phyloP scores from a whole-genome alignment of 2,888 invertebrate genomes.

The Sipha maydis region DNA sequence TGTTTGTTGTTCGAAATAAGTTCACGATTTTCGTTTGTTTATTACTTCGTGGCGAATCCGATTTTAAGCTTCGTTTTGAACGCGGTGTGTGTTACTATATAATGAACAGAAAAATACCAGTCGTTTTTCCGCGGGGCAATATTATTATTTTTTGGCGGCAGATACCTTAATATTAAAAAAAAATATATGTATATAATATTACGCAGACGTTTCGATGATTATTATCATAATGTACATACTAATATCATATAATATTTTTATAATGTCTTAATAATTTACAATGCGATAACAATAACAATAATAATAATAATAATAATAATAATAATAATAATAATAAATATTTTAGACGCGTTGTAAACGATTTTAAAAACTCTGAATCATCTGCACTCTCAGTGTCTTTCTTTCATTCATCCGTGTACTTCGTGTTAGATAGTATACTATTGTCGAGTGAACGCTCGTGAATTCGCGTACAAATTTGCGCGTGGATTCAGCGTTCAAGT shows the following conservation, averaged over 20 bases:
- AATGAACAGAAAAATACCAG: background rate
- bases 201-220: background rate
- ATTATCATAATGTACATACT: background rate
- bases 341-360: no score
- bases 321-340: no score
- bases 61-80: background rate
- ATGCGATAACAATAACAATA: background rate
- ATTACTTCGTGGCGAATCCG: no score
- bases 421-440: no score
- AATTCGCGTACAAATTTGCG: background rate
- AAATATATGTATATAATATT: background rate
- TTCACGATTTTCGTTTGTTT: background rate
- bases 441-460: background rate
- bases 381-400: no score
- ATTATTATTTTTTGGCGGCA: background rate
- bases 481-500: no score
- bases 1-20: no score
- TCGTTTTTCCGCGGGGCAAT: background rate
- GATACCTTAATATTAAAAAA: background rate
- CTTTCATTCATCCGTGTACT: no score
- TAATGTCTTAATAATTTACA: background rate
- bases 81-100: background rate
- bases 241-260: background rate
- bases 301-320: background rate
- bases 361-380: no score